phyloP scores from a whole-genome alignment of 1,140 invertebrate genomes.

The Drosophila subpulchrella region DNA sequence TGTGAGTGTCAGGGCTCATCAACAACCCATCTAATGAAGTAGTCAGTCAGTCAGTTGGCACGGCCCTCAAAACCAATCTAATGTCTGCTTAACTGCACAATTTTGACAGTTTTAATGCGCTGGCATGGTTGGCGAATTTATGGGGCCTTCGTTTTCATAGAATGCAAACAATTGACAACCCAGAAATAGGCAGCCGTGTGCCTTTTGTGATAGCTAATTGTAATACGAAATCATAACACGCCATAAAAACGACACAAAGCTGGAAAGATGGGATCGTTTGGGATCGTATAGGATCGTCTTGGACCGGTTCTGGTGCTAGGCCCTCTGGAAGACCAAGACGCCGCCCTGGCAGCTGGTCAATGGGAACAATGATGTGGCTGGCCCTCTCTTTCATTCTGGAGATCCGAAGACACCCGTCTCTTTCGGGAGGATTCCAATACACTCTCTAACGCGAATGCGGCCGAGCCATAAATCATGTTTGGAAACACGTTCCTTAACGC shows the following conservation, averaged over 20 bases:
- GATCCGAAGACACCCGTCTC: constrained; percentile 3
- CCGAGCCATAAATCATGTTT: constrained; percentile 78
- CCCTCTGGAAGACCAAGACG: constrained; percentile 45
- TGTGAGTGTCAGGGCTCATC: constrained; percentile 3
- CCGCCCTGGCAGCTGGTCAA: constrained; percentile 69
- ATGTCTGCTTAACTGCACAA: constrained; percentile 72
- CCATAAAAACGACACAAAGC: constrained; percentile 76
- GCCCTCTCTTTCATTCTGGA: constrained; percentile 3
- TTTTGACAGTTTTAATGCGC: constrained; percentile 75
- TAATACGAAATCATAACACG: constrained; percentile 82
- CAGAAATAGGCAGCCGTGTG: constrained; percentile 61
- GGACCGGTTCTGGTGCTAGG: constrained; percentile 44
- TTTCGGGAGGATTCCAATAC: constrained; percentile 24
- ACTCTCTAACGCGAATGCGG: constrained; percentile 44
- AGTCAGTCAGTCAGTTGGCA: constrained; percentile 35
- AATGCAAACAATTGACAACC: constrained; percentile 46
- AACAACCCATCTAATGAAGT: constrained; percentile 60
- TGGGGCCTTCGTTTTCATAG: constrained; percentile 28
- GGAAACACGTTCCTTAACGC: constrained; percentile 68
- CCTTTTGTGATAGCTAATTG: constrained; percentile 79
- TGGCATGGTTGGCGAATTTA: constrained; percentile 48
- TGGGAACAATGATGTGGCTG: constrained; percentile 64
- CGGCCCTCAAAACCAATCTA: constrained; percentile 26
- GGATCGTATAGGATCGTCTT: constrained; percentile 3
- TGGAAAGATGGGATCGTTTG: constrained; percentile 44